Base-by-base conservation (phyloP, 2,113 vertebrate genomes). In the Physeter macrocephalus region DNA sequence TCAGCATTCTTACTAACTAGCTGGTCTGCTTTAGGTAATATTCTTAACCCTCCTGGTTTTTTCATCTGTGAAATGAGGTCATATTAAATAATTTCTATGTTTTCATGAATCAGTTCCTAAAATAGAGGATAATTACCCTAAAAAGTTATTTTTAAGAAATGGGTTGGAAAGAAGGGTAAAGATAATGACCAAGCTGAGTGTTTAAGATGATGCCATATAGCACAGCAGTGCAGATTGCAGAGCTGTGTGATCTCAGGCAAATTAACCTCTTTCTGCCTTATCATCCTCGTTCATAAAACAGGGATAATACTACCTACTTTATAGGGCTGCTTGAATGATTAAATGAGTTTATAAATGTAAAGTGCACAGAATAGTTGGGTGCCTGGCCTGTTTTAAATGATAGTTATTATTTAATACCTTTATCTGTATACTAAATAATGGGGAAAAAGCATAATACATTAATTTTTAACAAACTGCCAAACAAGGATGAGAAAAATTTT, bases 381-480 rank as follows among this genome's bases (percentile, higher is more conserved):
- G 21, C 18, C 29, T 61, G 23, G 21, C 36, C 36, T 64, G 29
- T 31, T 11, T 3, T 67, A 92, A 88, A 77, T 64, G 36, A 75
- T 7, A 91, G 74, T 52, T 82, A 75, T 52, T 83, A 64, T 25
- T 82, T 94, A 80, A 27, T 57, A 96, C 5, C 43, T 52, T 88
- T 78, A 78, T 59, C 12, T 96, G 23, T 72, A 78, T 18, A 69
- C 12, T 90, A 46, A 90, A 93, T n/a, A 91, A 91, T 93, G 75
- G 27, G 34, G 2, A 1, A 14, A 72, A 78, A 54, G 8, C 17
- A 54, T 54, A 80, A 81, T 64, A 75, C 10, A 67, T 67, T 86
- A 57, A 49, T 39, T 80, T 95, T 91, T 86, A 81, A 95, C 36
- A 95, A 84, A 90, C 2, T 85, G 17, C 36, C 71, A 95, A 94